phyloP scores from a whole-genome alignment of 2,113 vertebrate genomes.

The Phyllopteryx taeniolatus region DNA sequence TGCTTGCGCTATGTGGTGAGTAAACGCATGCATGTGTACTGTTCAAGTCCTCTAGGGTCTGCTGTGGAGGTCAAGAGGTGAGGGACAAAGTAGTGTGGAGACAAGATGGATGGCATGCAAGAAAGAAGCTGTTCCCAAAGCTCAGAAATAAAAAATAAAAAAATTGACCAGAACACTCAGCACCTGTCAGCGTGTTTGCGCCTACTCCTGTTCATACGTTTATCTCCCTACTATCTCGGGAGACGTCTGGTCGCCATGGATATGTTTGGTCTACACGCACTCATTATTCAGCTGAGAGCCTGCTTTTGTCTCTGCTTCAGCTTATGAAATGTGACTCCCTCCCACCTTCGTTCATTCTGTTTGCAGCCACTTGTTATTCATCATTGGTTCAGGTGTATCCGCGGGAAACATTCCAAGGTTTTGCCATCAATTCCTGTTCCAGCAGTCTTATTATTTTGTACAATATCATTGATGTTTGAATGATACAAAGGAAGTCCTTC shows the following conservation, averaged over 20 bases:
- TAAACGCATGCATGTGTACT: background rate
- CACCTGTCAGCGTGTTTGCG: conserved; percentile 22
- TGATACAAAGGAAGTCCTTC: conserved; percentile 1
- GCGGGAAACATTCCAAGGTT: conserved; percentile 35
- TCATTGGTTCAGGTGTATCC: conserved; percentile 34
- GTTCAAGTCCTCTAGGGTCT: conserved; percentile 27
- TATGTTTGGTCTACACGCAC: conserved; percentile 29
- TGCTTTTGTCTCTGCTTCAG: conserved; percentile 9
- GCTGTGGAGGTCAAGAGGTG: conserved; percentile 44
- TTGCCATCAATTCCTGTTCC: conserved; percentile 36
- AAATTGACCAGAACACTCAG: conserved; percentile 47
- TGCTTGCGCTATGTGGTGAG: background rate
- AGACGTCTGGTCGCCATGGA: conserved; percentile 24
- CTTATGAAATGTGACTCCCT: conserved; percentile 9
- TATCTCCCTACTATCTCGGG: conserved; percentile 5
- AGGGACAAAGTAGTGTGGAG: conserved; percentile 35
- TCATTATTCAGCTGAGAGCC: conserved; percentile 25
- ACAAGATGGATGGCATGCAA: conserved; percentile 50
- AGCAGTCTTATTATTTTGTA: conserved; percentile 8
- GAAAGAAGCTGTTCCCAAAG: conserved; percentile 10
- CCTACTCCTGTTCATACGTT: background rate
- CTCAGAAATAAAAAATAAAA: conserved; percentile 42
- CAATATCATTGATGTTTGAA: conserved; percentile 10
- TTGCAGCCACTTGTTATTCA: conserved; percentile 39
- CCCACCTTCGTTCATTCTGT: background rate